Conservation (phyloP, 1,140 invertebrate species). For the Drosophila ironensis region DNA sequence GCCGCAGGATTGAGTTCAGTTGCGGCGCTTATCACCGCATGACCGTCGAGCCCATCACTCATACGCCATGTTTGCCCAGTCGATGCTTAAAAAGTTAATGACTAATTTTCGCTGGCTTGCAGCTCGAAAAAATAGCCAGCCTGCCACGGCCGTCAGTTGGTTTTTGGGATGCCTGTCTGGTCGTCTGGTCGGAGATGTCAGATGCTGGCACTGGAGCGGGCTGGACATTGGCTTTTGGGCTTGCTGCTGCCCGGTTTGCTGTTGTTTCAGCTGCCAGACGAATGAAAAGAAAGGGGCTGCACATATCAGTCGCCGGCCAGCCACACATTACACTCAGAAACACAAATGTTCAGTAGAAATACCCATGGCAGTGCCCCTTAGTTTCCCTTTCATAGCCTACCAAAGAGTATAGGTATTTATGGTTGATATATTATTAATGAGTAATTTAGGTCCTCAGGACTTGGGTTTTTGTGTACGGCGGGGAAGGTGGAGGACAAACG, state of each 20-base stretch:
- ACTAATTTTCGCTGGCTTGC: constrained; percentile 67
- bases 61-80: constrained; percentile 78
- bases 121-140: constrained; percentile 21
- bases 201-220: background rate
- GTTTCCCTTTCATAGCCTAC: too few species aligned
- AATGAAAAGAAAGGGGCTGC: too few species aligned
- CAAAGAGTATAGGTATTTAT: too few species aligned
- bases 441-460: too few species aligned
- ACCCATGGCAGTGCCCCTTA: too few species aligned
- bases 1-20: constrained; percentile 66
- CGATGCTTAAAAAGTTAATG: constrained; percentile 80
- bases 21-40: constrained; percentile 56
- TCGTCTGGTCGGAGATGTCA: constrained; percentile 5
- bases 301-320: background rate
- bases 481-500: too few species aligned
- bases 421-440: too few species aligned
- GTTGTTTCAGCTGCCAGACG: constrained; percentile 62
- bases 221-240: constrained; percentile 25
- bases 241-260: constrained; percentile 38
- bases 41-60: constrained; percentile 67
- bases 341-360: too few species aligned
- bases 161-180: constrained; percentile 28
- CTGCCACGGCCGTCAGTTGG: constrained; percentile 47
- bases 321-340: constrained; percentile 11
- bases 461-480: too few species aligned